Conservation (phyloP, 2,888 invertebrate species). For the Drosophila antonietae region DNA sequence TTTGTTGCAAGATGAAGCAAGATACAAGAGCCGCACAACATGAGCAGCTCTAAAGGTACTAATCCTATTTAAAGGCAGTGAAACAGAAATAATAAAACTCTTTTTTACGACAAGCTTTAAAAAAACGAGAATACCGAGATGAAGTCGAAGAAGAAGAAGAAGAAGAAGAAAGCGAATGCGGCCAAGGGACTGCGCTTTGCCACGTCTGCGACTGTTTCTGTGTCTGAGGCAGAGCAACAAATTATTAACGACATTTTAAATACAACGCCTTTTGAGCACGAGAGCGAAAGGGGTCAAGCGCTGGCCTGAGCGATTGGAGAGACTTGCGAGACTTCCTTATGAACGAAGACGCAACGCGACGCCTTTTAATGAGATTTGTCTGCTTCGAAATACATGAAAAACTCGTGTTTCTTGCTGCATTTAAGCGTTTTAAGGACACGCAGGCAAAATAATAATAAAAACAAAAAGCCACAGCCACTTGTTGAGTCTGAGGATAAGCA, state of each 20-base stretch:
- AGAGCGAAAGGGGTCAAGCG: slow-evolving; percentile 61
- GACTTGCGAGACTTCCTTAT: slow-evolving; percentile 19
- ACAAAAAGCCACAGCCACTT: slow-evolving; percentile 29
- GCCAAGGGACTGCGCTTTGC: slow-evolving; percentile 36
- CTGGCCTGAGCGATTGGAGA: slow-evolving; percentile 5
- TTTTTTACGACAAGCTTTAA: slow-evolving; percentile 71
- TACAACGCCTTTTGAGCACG: slow-evolving; percentile 63
- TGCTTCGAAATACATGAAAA: slow-evolving; percentile 65
- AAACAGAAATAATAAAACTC: slow-evolving; percentile 71
- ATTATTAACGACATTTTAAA: slow-evolving; percentile 82
- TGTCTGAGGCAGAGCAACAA: slow-evolving; percentile 66
- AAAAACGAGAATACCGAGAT: slow-evolving; percentile 19
- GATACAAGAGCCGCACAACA: slow-evolving; percentile 37
- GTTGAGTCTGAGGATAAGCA: slow-evolving; percentile 33
- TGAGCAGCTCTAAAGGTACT: slow-evolving; percentile 57
- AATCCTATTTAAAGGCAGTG: slow-evolving; percentile 73
- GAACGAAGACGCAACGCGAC: slow-evolving; percentile 57
- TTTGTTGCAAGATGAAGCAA: slow-evolving; percentile 35
- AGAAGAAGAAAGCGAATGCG: slow-evolving; percentile 29
- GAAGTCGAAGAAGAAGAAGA: not conserved
- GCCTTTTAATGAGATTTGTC: slow-evolving; percentile 81
- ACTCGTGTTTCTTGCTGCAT: slow-evolving; percentile 67
- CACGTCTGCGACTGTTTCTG: slow-evolving; percentile 23
- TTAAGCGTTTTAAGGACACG: slow-evolving; percentile 72
- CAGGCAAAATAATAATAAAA: slow-evolving; percentile 34